Base-by-base conservation (phyloP, 2,888 invertebrate genomes). In the Pandemis corylana region DNA sequence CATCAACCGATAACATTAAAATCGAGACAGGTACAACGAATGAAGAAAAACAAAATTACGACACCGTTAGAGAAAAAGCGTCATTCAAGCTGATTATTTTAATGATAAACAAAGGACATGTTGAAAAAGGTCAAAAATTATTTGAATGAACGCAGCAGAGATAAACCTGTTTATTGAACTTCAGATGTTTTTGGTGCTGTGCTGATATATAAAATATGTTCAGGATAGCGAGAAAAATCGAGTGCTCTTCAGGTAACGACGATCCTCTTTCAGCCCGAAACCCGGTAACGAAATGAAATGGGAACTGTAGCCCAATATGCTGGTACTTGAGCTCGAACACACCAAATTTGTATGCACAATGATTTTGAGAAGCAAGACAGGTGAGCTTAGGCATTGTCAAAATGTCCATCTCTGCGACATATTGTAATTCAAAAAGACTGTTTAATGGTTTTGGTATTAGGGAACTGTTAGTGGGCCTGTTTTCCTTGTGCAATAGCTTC, bases 241-340 rank as follows among this genome's bases (percentile, higher is more conserved):
- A 87, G 81, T 78, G 79, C 79, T 80, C 87, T 86, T 80, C 78
- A 82, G 78, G 80, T 82, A 86, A 87, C 85, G 86, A 86, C 82
- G 83, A 81, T 80, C 76, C 79, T 77, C 79, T 78, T 78, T 74
- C 78, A 81, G 81, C 81, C 82, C 79, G 79, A 64, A 64, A 77
- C 70, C 77, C 79, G 75, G 76, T 79, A 75, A 76, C 77, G 66
- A 69, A 78, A 65, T 74, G 76, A 68, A 76, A 78, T 62, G 61
- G 62, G 59, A 77, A 68, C 65, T 61, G 65, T 51, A 44, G 59
- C 28, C 59, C 59, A 12, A 59, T 59, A 59, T 28, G 28, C 28
- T 59, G 12, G 28, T 28, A 59, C 59, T 28, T 5, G 12, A 20
- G 2, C 59, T 59, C 12, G 28, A 59, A 59, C 28, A 12, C 20